Conservation (phyloP, 2,888 invertebrate species). For the Chrysolina oricalcia region DNA sequence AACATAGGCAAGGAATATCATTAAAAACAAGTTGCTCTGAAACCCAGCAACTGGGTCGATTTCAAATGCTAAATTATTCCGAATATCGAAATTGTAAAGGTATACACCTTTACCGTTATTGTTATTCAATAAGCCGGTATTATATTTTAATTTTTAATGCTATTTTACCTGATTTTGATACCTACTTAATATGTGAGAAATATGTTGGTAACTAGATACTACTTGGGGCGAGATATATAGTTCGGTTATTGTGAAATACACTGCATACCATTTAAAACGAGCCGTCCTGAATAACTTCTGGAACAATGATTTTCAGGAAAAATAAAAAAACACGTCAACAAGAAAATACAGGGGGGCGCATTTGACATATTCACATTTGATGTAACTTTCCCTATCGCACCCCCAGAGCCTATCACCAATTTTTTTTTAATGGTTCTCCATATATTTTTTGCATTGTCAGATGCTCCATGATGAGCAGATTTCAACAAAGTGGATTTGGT, state of each 20-base stretch:
- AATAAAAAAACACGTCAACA: too few relatives aligned
- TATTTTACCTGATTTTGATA: slow-evolving; percentile 18
- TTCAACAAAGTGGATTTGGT: too few relatives aligned
- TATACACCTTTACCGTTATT: slow-evolving; percentile 27
- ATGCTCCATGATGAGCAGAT: too few relatives aligned
- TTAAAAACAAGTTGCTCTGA: slow-evolving; percentile 24
- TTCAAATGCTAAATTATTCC: slow-evolving; percentile 38
- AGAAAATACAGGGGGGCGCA: too few relatives aligned
- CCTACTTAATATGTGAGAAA: slow-evolving; percentile 34
- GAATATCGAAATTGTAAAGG: slow-evolving; percentile 29
- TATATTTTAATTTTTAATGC: slow-evolving; percentile 7
- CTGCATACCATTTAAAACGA: too few relatives aligned
- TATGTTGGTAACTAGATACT: slow-evolving; percentile 26
- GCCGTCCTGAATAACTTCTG: too few relatives aligned
- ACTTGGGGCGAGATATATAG: background rate
- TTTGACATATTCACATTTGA: too few relatives aligned
- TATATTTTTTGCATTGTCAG: too few relatives aligned
- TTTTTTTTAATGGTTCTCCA: too few relatives aligned
- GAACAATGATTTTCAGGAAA: too few relatives aligned
- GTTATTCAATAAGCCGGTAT: slow-evolving; percentile 32
- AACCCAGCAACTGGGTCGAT: slow-evolving; percentile 26
- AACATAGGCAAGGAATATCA: slow-evolving; percentile 5
- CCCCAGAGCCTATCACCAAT: too few relatives aligned
- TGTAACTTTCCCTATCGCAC: too few relatives aligned
- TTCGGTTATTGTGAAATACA: background rate